Conservation (phyloP, 1,140 invertebrate genomes). For the Euura saliciscinereae region DNA sequence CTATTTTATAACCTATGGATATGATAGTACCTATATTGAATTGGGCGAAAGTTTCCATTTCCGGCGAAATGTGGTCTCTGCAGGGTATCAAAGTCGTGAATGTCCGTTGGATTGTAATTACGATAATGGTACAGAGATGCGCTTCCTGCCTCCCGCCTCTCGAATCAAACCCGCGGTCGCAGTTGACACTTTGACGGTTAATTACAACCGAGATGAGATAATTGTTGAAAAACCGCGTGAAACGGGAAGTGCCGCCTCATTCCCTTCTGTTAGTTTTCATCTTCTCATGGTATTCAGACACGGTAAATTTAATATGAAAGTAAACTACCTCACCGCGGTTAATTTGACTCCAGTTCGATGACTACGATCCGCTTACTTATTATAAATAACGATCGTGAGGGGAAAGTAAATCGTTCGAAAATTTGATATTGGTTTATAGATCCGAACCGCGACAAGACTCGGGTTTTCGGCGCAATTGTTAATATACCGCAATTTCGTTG, state of each 20-base stretch:
- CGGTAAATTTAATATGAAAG: conserved; percentile 5
- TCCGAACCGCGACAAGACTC: too few relatives aligned
- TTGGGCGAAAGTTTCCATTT: too few relatives aligned
- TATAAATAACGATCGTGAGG: background rate
- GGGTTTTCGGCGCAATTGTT: too few relatives aligned
- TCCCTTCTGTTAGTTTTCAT: background rate
- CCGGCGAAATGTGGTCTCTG: too few relatives aligned
- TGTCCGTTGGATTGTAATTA: background rate
- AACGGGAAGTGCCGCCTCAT: background rate
- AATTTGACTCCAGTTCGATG: background rate
- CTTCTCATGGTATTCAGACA: background rate
- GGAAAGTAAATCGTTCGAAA: background rate
- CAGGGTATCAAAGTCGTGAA: too few relatives aligned
- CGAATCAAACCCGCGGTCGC: too few relatives aligned
- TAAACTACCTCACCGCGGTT: background rate
- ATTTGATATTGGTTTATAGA: background rate
- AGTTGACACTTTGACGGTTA: too few relatives aligned
- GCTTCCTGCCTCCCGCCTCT: background rate
- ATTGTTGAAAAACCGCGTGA: too few relatives aligned
- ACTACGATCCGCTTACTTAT: background rate
- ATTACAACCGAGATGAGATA: too few relatives aligned
- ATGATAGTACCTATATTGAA: too few relatives aligned
- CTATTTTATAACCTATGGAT: too few relatives aligned
- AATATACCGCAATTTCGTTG: too few relatives aligned
- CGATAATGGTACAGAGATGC: background rate